Base-by-base conservation (phyloP, 2,797 vertebrate species). In the Esox lucius region DNA sequence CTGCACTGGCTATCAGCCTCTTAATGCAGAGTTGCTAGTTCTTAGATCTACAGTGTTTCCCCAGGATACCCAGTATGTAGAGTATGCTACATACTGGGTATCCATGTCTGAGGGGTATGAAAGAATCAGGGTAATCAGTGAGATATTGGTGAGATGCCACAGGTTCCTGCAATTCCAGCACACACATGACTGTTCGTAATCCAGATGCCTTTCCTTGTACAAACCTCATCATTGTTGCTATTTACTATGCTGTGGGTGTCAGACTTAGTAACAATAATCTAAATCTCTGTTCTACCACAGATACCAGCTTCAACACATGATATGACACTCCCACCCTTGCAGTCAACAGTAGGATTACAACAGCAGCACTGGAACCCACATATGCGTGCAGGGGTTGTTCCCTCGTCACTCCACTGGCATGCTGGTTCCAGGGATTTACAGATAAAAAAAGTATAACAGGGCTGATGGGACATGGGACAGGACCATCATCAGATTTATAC, bases 361-460 rank as follows among this genome's bases (percentile, higher is more conserved):
- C 53, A 24, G 22, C 11, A 24, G 22, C n/a, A 24, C 56, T 61
- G 8, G 13, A n/a, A 24, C 42, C 35, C 66, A 78, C 68, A 35
- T 42, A 56, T 87, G 83, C 77, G 75, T 85, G 83, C 79, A 80
- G 70, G 33, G 68, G 68, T 73, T 67, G 15, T 22, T 16, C 56
- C 74, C 82, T 86, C 89, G 84, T 90, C 87, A 48, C n/a, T 74
- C 75, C 65, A 92, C 91, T 91, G 72, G 78, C 79, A 59, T 76
- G 73, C 80, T 84, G 86, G 78, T 89, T 92, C 87, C 89, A 70
- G 79, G 82, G 80, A 67, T 77, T 49, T 68, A 26, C 53, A 74
- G 92, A 94, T 92, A 92, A 91, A 76, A 76, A 82, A 81, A 86
- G 91, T 91, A 89, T 79, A 46, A 49, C 48, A 78, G 3, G 53